phyloP scores from a whole-genome alignment of 2,888 invertebrate genomes.

The Chrysina gloriosa region DNA sequence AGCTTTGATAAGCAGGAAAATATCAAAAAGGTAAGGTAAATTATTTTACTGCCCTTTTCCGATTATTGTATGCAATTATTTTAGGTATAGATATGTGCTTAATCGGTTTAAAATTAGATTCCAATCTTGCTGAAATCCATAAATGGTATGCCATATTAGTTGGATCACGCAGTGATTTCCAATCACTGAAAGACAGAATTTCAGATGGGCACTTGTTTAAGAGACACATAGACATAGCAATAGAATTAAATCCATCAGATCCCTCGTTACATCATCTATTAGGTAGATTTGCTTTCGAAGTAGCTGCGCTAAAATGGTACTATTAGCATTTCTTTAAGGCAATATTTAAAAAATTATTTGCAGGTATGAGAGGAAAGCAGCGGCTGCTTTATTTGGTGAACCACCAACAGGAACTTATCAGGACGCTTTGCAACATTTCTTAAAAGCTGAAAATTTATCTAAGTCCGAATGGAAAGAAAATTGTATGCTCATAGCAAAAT shows the following conservation, averaged over 20 bases:
- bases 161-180: constrained; percentile 72
- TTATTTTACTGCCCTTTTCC: neutral
- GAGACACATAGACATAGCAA: constrained; percentile 75
- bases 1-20: constrained; percentile 51
- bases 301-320: constrained; percentile 63
- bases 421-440: constrained; percentile 71
- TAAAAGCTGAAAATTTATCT: constrained; percentile 68
- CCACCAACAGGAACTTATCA: constrained; percentile 72
- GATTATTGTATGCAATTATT: neutral
- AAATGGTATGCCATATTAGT: constrained; percentile 81
- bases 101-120: constrained; percentile 67
- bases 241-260: constrained; percentile 72
- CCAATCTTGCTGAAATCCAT: constrained; percentile 70
- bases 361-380: constrained; percentile 76
- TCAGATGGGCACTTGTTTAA: constrained; percentile 74
- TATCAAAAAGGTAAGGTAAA: constrained; percentile 54
- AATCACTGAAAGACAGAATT: constrained; percentile 73
- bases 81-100: constrained; percentile 70
- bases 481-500: constrained; percentile 69
- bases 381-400: constrained; percentile 72
- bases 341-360: too few relatives aligned
- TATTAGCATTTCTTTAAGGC: too few relatives aligned
- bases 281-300: constrained; percentile 77
- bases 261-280: constrained; percentile 74
- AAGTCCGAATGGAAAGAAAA: constrained; percentile 71